Base-by-base conservation (phyloP, 2,113 vertebrate genomes). In the Lepus europaeus region DNA sequence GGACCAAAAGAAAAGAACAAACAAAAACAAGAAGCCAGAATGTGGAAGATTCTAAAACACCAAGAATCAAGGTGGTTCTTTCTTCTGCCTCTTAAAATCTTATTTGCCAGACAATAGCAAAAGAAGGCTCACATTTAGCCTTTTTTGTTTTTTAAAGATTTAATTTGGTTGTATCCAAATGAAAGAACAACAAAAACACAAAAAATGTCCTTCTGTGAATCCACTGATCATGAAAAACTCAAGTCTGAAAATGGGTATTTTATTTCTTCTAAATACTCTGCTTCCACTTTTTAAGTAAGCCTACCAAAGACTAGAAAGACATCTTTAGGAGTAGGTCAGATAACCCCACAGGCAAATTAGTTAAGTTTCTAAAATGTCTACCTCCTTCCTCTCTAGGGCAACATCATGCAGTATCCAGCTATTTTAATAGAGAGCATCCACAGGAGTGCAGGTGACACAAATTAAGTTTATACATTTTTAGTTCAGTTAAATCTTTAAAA, bases 1-100 rank as follows among this genome's bases (percentile, higher is more conserved):
- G 45, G 39, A 92, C 90, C 83, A 88, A 84, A 96, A 89, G 68
- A 87, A 76, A 95, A 96, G 94, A 90, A 91, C 53, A 96, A 94
- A 96, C 69, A 97, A 92, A 95, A 94, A 88, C 94, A 95, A 94
- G 95, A 96, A 53, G 39, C 73, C 49, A 76, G 22, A 64, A 27
- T 22, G 17, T 22, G 68, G 27, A 16, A 63, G 5, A 61, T 13
- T 56, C 77, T 74, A 68, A 93, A 87, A 90, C 51, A 77, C 74
- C 27, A 59, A 76, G 16, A 85, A 81, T 74, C 70, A 70, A 78
- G 64, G 88, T 78, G 20, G 31, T 70, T 95, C 87, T 83, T 72
- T 85, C 79, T n/a, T 61, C 1, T 11, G 33, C 69, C 61, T 69
- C 87, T 73, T 70, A 29, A 95, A 89, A 33, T 84, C 74, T 73